phyloP scores from a whole-genome alignment of 2,888 invertebrate species.

The Cheilosia soror region DNA sequence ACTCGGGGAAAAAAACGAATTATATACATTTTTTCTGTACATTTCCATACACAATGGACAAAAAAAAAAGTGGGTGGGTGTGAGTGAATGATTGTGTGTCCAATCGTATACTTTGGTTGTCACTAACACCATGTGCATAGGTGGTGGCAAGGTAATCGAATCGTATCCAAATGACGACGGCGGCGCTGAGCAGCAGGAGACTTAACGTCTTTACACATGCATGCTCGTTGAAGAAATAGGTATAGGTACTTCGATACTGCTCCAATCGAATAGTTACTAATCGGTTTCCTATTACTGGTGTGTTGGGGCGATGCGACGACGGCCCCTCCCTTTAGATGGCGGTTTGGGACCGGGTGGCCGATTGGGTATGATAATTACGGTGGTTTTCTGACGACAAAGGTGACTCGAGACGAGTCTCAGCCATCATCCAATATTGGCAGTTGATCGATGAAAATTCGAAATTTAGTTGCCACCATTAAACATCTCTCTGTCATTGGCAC shows the following conservation, averaged over 20 bases:
- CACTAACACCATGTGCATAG: slow-evolving; percentile 75
- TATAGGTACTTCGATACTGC: slow-evolving; percentile 65
- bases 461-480: not conserved
- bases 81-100: slow-evolving; percentile 74
- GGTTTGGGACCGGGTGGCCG: not conserved
- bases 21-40: slow-evolving; percentile 54
- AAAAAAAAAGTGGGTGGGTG: slow-evolving; percentile 76
- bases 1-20: slow-evolving; percentile 53
- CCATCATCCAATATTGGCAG: slow-evolving; percentile 2
- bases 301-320: slow-evolving; percentile 58
- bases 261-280: slow-evolving; percentile 75
- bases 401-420: not conserved
- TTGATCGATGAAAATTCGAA: slow-evolving; percentile 1
- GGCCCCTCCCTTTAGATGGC: slow-evolving; percentile 68
- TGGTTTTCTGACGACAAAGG: not conserved
- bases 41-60: slow-evolving; percentile 71
- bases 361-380: not conserved
- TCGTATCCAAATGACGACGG: slow-evolving; percentile 71
- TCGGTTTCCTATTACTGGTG: slow-evolving; percentile 74
- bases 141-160: slow-evolving; percentile 75
- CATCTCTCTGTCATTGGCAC: slow-evolving; percentile 48
- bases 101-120: slow-evolving; percentile 75
- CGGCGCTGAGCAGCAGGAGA: slow-evolving; percentile 67
- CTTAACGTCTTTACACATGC: slow-evolving; percentile 55
- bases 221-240: slow-evolving; percentile 53